A percentile compares a stretch with the other conserved stretches of the same genome.
These are phyloP conservation scores for Pseudeuparius sepicola DNA, from an alignment of 2,888 invertebrate species.

Conservation along the genomic window DNA sequence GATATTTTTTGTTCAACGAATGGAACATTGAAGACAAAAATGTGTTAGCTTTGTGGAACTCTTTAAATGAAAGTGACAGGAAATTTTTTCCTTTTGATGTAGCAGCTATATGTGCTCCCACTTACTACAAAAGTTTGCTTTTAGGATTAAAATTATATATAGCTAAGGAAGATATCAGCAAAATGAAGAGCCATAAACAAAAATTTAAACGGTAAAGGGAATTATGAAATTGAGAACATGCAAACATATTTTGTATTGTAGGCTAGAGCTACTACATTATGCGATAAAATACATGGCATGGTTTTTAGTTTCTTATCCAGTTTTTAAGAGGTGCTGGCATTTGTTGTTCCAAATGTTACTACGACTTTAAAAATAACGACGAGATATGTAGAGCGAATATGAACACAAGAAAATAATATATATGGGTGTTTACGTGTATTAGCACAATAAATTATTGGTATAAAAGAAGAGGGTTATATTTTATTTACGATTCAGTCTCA, in stretches of 20 bases:
- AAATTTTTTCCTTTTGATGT: slow-evolving; percentile 26
- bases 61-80: slow-evolving; percentile 22
- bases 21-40: slow-evolving; percentile 27
- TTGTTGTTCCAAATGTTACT: too few species aligned
- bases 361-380: too few species aligned
- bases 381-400: too few species aligned
- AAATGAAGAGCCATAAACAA: slow-evolving; percentile 20
- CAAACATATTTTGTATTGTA: neutral
- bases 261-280: neutral
- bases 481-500: too few species aligned
- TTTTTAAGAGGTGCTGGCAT: neutral
- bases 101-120: slow-evolving; percentile 21
- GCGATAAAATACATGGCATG: slow-evolving; percentile 1
- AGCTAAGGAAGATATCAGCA: slow-evolving; percentile 27
- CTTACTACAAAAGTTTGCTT: slow-evolving; percentile 23
- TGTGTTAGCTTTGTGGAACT: slow-evolving; percentile 22
- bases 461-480: too few species aligned
- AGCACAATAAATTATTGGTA: too few species aligned
- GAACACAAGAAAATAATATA: too few species aligned
- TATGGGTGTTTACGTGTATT: too few species aligned
- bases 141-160: slow-evolving; percentile 26
- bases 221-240: neutral
- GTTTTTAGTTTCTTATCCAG: neutral
- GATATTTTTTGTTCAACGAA: slow-evolving; percentile 25
- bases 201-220: slow-evolving; percentile 22